These are phyloP conservation scores for Hybognathus amarus DNA, from an alignment of 2,797 vertebrate species.

Conservation along the genomic window DNA sequence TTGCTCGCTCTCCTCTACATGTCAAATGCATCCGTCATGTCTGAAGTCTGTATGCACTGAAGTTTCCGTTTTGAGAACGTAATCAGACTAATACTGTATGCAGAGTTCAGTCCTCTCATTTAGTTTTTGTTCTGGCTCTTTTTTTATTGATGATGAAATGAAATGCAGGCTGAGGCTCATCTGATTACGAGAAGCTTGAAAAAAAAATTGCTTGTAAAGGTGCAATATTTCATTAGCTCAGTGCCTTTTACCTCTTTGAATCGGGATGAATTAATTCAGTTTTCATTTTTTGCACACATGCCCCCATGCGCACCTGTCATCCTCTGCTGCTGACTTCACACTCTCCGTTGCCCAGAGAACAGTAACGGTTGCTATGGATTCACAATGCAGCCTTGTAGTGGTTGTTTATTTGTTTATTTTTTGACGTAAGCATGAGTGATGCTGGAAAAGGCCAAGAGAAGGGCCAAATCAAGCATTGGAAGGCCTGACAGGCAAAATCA, in stretches of 20 bases:
- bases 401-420: conserved; percentile 56
- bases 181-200: conserved; percentile 14
- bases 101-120: neutral
- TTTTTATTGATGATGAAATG: conserved; percentile 3
- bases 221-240: conserved; percentile 32
- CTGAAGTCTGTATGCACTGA: neutral
- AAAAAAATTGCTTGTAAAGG: conserved; percentile 8
- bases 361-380: conserved; percentile 56
- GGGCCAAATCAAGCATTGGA: conserved; percentile 5
- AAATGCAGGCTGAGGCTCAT: conserved; percentile 10
- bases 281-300: conserved; percentile 36
- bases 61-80: neutral
- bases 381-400: conserved; percentile 28
- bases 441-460: conserved; percentile 14
- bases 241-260: conserved; percentile 6
- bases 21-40: neutral
- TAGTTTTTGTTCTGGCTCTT: neutral
- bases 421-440: conserved; percentile 50
- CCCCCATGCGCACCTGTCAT: conserved; percentile 51
- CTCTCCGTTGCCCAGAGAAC: conserved; percentile 52
- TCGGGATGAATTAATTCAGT: conserved; percentile 40
- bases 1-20: neutral
- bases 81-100: neutral
- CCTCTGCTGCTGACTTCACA: conserved; percentile 50
- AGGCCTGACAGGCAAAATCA: neutral